phyloP scores from a whole-genome alignment of 2,888 invertebrate genomes.

The Drosophila ezoana region DNA sequence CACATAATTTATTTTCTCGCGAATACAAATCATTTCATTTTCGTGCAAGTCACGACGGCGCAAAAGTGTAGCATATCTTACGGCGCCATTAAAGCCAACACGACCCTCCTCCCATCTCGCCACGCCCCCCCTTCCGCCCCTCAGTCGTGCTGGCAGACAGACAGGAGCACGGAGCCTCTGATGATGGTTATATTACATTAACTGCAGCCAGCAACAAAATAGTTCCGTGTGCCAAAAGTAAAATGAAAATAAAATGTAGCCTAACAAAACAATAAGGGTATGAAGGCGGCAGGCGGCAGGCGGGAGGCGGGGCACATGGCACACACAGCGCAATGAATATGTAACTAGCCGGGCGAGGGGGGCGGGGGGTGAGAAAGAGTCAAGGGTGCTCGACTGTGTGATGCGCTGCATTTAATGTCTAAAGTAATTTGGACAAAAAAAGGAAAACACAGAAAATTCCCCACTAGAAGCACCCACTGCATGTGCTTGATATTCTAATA shows the following conservation, averaged over 20 bases:
- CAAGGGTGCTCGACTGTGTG: slow-evolving; percentile 44
- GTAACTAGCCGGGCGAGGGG: slow-evolving; percentile 50
- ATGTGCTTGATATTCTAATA: slow-evolving; percentile 43
- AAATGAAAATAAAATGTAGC: slow-evolving; percentile 77
- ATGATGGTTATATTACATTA: slow-evolving; percentile 79
- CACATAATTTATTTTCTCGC: slow-evolving; percentile 78
- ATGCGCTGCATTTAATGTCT: slow-evolving; percentile 49
- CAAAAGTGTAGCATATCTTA: slow-evolving; percentile 72
- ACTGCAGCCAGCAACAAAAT: slow-evolving; percentile 63
- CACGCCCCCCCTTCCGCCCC: neutral
- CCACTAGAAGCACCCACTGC: neutral
- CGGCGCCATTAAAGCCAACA: slow-evolving; percentile 66
- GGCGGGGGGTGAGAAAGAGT: neutral
- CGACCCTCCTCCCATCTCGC: neutral
- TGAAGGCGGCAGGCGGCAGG: neutral
- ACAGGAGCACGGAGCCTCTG: slow-evolving; percentile 35
- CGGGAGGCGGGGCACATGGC: slow-evolving; percentile 9
- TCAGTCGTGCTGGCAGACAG: too few relatives aligned
- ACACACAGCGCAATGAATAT: slow-evolving; percentile 65
- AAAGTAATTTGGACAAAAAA: slow-evolving; percentile 38
- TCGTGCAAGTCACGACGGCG: slow-evolving; percentile 73
- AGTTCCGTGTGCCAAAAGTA: slow-evolving; percentile 73
- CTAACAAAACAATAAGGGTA: slow-evolving; percentile 43
- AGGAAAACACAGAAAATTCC: neutral
- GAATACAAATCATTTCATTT: slow-evolving; percentile 81